These are phyloP conservation scores for Rhinolophus ferrumequinum DNA, from an alignment of 2,113 vertebrate genomes.

Conservation along the genomic window DNA sequence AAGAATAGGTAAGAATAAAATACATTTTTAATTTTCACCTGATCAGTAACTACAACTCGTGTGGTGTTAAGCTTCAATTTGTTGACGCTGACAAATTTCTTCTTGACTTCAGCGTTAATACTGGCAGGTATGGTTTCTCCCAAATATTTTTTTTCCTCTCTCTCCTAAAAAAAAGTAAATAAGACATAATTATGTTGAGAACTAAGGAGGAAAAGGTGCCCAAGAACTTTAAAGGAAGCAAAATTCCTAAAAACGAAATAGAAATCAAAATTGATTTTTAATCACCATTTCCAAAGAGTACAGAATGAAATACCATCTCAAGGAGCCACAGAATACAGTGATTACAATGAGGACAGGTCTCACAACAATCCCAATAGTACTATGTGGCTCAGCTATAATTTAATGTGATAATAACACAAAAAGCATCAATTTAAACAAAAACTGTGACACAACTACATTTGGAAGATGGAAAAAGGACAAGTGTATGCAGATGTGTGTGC, in stretches of 20 bases:
- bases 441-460: background rate
- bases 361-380: background rate
- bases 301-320: background rate
- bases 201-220: background rate
- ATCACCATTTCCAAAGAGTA: background rate
- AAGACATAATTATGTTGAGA: conserved; percentile 52
- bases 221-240: conserved; percentile 5
- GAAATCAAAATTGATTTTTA: conserved; percentile 38
- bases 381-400: background rate
- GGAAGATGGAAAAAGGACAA: background rate
- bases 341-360: background rate
- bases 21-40: conserved; percentile 71
- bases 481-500: background rate
- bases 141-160: background rate
- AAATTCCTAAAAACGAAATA: conserved; percentile 28
- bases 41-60: conserved; percentile 53
- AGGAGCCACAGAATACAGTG: background rate
- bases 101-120: conserved; percentile 64
- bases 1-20: conserved; percentile 42
- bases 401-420: background rate
- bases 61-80: conserved; percentile 43
- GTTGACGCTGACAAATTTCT: conserved; percentile 52
- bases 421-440: background rate
- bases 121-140: conserved; percentile 46
- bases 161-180: conserved; percentile 60